Conservation (phyloP, 2,113 vertebrate species). For the Eubucco bourcierii region DNA sequence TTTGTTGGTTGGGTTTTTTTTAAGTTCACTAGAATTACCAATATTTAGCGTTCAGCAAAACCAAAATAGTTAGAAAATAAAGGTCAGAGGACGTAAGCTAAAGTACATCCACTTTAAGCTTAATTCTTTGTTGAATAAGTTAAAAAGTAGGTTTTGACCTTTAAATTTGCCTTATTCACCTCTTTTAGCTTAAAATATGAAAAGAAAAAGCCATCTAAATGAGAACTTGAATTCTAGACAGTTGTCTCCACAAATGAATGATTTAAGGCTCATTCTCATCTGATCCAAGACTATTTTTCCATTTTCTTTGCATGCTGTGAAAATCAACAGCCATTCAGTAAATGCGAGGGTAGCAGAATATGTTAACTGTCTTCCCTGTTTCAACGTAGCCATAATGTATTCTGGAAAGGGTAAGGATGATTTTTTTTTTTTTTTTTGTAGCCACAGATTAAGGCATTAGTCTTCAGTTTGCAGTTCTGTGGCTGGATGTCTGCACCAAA, state of each 20-base stretch:
- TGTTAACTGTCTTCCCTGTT: background rate
- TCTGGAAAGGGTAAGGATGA: background rate
- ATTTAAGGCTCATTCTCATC: background rate
- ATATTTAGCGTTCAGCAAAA: background rate
- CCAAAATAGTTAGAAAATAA: background rate
- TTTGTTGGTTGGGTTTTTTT: background rate
- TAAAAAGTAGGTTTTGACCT: background rate
- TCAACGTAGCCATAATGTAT: background rate
- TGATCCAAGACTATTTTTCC: background rate
- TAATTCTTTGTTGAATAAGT: slow-evolving; percentile 1
- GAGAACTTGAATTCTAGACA: background rate
- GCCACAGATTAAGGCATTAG: background rate
- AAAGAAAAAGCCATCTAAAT: background rate
- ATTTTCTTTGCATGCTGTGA: background rate
- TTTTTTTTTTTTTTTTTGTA: background rate
- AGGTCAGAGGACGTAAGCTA: background rate
- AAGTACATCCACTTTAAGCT: background rate
- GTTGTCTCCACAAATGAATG: background rate
- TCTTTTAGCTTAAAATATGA: background rate
- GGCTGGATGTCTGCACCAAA: background rate
- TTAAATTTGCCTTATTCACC: background rate
- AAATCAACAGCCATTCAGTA: background rate
- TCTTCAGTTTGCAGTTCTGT: background rate
- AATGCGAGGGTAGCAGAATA: background rate
- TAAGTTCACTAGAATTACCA: background rate